Evolutionary conservation across 2,888 invertebrate species (phyloP).

Genomic region (Oscheius myriophilus): DNA sequence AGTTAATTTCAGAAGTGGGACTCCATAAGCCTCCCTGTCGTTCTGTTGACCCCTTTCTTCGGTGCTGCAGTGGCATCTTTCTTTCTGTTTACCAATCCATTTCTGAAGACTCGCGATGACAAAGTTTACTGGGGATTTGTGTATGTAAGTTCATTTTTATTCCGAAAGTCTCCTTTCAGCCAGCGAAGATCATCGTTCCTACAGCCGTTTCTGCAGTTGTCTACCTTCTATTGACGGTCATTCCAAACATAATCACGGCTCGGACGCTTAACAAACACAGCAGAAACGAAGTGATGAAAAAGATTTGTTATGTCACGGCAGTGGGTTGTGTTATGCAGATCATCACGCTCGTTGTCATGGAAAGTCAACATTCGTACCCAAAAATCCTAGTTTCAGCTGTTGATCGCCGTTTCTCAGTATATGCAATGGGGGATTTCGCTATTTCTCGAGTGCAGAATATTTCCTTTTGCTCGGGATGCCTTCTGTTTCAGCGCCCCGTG

Average conservation of each 20-base stretch:
- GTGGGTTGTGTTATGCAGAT: conserved; percentile 4
- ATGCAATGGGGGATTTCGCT: conserved; percentile 13
- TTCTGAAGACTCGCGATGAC: not conserved
- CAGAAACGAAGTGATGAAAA: not conserved
- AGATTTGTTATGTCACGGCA: conserved; percentile 6
- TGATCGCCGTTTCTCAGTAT: conserved; percentile 6
- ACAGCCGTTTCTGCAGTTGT: not conserved
- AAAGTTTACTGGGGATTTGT: conserved; percentile 19
- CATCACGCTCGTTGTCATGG: conserved; percentile 13
- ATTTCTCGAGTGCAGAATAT: conserved; percentile 8
- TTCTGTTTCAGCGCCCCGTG: conserved; percentile 15
- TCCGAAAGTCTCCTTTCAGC: conserved; percentile 4
- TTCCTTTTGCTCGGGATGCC: conserved; percentile 18
- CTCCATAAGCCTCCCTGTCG: not conserved
- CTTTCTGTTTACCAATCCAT: not conserved
- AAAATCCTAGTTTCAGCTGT: not conserved
- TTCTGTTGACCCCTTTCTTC: conserved; percentile 1
- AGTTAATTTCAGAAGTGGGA: conserved; percentile 4
- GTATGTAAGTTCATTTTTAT: not conserved
- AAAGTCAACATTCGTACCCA: not conserved
- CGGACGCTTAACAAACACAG: conserved; percentile 6
- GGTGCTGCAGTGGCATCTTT: not conserved
- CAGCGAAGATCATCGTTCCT: not conserved
- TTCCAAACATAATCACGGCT: conserved; percentile 4
- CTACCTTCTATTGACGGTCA: not conserved